A percentile compares a stretch with the other conserved stretches of the same genome.
phyloP scores from a whole-genome alignment of 2,797 vertebrate genomes.

The Allobates femoralis region DNA sequence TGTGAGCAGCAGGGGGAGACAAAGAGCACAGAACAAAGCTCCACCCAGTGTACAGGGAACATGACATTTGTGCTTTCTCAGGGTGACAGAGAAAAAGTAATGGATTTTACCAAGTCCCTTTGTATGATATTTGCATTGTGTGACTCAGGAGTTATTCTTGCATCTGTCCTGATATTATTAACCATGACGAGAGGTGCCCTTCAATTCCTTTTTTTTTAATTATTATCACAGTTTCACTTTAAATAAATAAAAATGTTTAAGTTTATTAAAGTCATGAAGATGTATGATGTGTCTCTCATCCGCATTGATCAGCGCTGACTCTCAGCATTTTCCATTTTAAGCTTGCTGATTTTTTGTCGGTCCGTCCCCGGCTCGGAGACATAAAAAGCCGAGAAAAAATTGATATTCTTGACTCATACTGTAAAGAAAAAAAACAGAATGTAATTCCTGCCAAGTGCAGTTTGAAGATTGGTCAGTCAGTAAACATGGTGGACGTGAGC shows the following conservation, averaged over 20 bases:
- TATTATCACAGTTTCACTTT: not conserved
- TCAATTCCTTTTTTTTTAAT: not conserved
- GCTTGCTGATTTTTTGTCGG: not conserved
- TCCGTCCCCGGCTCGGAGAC: not conserved
- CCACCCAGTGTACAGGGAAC: not conserved
- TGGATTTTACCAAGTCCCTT: not conserved
- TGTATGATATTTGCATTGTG: not conserved
- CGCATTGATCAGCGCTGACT: not conserved
- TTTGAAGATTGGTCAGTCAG: constrained; percentile 16
- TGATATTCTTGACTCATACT: not conserved
- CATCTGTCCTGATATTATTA: not conserved
- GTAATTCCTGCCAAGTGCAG: constrained; percentile 7
- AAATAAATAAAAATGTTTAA: not conserved
- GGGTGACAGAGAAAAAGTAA: not conserved
- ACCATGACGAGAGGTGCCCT: not conserved
- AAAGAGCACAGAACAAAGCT: not conserved
- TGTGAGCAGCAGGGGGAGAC: too few relatives aligned
- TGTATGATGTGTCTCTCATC: not conserved
- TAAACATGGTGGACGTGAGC: not conserved
- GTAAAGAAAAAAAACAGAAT: not conserved
- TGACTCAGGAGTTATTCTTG: not conserved
- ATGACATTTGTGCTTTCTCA: too few relatives aligned
- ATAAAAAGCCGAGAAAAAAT: constrained; percentile 6
- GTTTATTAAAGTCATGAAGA: not conserved
- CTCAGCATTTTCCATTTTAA: not conserved